Conservation (phyloP, 2,113 vertebrate genomes). For the Meles meles region DNA sequence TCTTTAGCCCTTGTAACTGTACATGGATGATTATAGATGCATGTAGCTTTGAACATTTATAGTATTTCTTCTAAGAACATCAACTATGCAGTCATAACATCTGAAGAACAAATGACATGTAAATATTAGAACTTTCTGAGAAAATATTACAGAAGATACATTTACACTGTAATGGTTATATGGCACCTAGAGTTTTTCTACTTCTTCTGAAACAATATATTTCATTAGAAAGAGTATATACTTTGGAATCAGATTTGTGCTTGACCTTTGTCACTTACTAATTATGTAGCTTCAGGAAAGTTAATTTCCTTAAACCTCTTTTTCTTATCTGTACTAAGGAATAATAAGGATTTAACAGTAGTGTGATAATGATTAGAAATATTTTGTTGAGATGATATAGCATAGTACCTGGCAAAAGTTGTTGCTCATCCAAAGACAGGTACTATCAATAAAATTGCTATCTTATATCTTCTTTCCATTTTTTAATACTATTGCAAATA, state of each 20-base stretch:
- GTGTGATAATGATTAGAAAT: neutral
- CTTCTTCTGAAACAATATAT: neutral
- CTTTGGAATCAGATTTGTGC: neutral
- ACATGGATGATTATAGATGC: neutral
- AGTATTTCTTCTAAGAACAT: neutral
- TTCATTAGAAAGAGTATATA: neutral
- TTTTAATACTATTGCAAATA: neutral
- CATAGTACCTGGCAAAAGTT: neutral
- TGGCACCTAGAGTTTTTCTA: neutral
- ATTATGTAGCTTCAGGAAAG: neutral
- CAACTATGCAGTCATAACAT: neutral
- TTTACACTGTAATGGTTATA: neutral
- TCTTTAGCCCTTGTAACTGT: neutral
- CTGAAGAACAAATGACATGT: neutral
- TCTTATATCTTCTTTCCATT: neutral
- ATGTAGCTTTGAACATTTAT: neutral
- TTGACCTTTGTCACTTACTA: neutral
- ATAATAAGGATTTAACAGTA: neutral
- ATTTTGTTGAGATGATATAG: neutral
- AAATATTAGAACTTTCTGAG: neutral
- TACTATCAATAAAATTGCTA: neutral
- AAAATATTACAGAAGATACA: neutral
- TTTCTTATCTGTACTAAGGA: neutral
- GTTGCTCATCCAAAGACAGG: neutral
- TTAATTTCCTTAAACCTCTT: neutral